phyloP scores from a whole-genome alignment of 2,888 invertebrate genomes.

The Acleris holmiana region DNA sequence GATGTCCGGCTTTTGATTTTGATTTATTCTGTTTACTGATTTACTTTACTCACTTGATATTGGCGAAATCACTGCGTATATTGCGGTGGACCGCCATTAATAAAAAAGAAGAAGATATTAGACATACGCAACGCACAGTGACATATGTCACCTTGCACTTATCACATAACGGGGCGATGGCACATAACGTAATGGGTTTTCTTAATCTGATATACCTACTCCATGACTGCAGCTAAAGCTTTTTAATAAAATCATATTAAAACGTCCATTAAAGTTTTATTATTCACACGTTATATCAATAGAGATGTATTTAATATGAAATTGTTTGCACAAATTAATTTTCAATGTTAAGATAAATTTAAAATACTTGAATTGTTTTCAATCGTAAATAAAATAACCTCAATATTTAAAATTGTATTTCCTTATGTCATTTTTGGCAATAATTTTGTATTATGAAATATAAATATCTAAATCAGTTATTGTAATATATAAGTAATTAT shows the following conservation, averaged over 20 bases:
- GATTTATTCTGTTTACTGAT: too few species aligned
- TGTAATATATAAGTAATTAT: neutral
- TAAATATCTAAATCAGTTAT: neutral
- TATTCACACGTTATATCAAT: slow-evolving; percentile 26
- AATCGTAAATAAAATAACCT: neutral
- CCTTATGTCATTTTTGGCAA: slow-evolving; percentile 1
- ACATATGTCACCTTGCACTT: too few species aligned
- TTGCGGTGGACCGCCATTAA: too few species aligned
- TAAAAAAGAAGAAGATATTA: too few species aligned
- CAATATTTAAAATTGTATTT: slow-evolving; percentile 3
- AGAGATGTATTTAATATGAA: slow-evolving; percentile 18
- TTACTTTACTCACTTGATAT: too few species aligned
- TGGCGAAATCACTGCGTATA: too few species aligned
- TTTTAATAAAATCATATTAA: slow-evolving; percentile 21
- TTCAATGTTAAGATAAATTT: neutral
- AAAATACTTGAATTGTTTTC: neutral
- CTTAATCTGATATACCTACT: too few species aligned
- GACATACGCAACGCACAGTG: too few species aligned
- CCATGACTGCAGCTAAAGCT: neutral
- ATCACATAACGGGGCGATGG: too few species aligned
- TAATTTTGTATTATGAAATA: slow-evolving; percentile 2
- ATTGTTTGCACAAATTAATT: slow-evolving; percentile 10
- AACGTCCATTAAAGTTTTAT: slow-evolving; percentile 37
- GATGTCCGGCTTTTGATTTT: too few species aligned
- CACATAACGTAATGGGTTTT: too few species aligned